Evolutionary conservation across 2,888 invertebrate species (phyloP), one percentile per base, ranked within the genome.

Genomic region (Anoncus sp.): DNA sequence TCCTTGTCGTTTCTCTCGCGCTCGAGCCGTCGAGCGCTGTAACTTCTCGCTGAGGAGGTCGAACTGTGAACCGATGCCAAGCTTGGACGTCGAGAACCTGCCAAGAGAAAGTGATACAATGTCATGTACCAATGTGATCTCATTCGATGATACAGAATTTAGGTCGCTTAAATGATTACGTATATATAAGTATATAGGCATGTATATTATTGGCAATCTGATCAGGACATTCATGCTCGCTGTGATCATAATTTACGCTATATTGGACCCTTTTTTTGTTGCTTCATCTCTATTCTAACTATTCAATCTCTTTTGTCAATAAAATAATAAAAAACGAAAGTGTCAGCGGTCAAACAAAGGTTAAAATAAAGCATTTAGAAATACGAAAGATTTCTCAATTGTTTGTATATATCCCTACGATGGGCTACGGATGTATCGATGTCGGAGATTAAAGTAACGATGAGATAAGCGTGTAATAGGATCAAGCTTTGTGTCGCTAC

Each of bases 31-130:
- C 94, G 94, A 84, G 96, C 94, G 88, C 96, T 96, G 92, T 96
- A 97, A 91, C 96, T 97, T 89, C 96, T 94, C 81, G 96, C 94
- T 63, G 97, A 97, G 79, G 96, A 96, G 85, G 95, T 95, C 90
- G 95, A 95, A 93, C 97, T 97, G 90, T 97, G 97, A 86, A 97
- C 93, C 81, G 97, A 97, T 84, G 95, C 96, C 93, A 97, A 92
- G 93, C 97, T 96, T 92, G 97, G 96, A 93, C 97, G 95, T 93
- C 97, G 94, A 90, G 96, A 96, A 94, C 96, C 97, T 97, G 92
- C 31, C 77, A 45, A 71, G 55, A 66, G 43, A 62, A 67, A 75
- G 71, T 45, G 31, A 75, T 16, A 47, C 60, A 27, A 78, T 51
- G 69, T 75, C 49, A 74, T 43, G n/a, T n/a, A n/a, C n/a, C 51